These are phyloP conservation scores for Poliocrania exsul DNA, from an alignment of 2,797 vertebrate species.

Conservation along the genomic window DNA sequence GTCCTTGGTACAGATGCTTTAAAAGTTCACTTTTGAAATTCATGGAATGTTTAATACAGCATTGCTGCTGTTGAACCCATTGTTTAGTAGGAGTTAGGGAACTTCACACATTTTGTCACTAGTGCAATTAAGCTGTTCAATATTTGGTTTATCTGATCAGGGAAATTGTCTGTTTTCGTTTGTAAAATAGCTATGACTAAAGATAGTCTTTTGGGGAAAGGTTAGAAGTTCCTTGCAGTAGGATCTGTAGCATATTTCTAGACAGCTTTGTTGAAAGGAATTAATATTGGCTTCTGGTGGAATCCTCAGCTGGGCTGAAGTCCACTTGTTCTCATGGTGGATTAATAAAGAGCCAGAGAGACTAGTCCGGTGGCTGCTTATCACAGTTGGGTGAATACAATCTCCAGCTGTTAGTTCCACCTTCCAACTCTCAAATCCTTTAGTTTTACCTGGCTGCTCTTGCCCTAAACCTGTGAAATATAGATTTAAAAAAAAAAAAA, in stretches of 20 bases:
- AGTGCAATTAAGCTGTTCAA: neutral
- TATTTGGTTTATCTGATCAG: neutral
- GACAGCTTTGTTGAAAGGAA: neutral
- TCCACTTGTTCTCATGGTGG: neutral
- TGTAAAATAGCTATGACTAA: constrained; percentile 1
- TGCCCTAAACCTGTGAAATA: neutral
- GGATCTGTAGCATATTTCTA: neutral
- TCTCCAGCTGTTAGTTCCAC: constrained; percentile 14
- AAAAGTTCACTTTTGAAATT: neutral
- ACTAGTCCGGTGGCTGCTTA: neutral
- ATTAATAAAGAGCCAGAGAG: neutral
- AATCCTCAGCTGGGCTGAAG: neutral
- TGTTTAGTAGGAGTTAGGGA: neutral
- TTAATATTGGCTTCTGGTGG: neutral
- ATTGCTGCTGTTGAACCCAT: neutral
- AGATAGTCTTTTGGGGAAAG: neutral
- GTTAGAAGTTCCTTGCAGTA: neutral
- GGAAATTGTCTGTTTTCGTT: constrained; percentile 8
- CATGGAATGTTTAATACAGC: neutral
- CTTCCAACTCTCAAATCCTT: neutral
- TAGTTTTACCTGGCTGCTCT: neutral
- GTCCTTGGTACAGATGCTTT: neutral
- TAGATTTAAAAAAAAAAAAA: neutral
- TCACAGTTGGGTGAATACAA: neutral
- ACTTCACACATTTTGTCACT: neutral